Evolutionary conservation across 2,797 vertebrate genomes (phyloP), one percentile per base, ranked within the genome.

Genomic region (Chaunax sp.): DNA sequence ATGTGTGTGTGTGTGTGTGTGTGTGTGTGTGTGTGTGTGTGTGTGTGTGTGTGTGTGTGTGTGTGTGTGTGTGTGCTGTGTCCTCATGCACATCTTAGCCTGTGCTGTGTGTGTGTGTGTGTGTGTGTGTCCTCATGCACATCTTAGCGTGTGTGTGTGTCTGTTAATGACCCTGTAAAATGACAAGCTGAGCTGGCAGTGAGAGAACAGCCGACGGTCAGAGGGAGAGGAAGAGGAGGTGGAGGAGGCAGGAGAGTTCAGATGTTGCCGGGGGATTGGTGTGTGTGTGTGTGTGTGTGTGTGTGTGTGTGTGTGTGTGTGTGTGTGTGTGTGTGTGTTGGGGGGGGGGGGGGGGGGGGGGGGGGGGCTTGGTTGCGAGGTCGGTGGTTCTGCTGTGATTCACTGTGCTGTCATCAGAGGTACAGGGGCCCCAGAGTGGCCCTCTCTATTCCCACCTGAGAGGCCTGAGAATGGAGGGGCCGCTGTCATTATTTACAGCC

Each of bases 401-500:
- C 88, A 88, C 87, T 80, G 82, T 45, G 74, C 80, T 85, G 87
- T 90, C 84, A 87, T 90, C 78, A 74, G 81, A 84, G 82, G 69
- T 78, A 81, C 59, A 7, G 77, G 80, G 82, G 85, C 77, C 86
- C 80, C 85, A 66, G 75, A 83, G 87, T 85, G 84, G 79, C 87
- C 84, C 81, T 84, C 71, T 83, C 72, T 85, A 83, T 84, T 88
- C 89, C 89, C 92, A 92, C 91, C 90, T 92, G 90, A 92, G 88
- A 86, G 82, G 80, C 81, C 82, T 87, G 87, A 89, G 89, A 90
- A 87, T 90, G 86, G 87, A 80, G 84, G 88, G 87, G 82, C 80
- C 64, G 49, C 86, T 89, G 90, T 89, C 91, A 90, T 92, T 92
- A 92, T 90, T 92, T 90, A 90, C 89, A 88, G 90, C 92, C 89